Percentiles rank a stretch among this genome's conserved stretches.
phyloP scores from a whole-genome alignment of 2,888 invertebrate genomes.

The Lasioglossum marginatum region DNA sequence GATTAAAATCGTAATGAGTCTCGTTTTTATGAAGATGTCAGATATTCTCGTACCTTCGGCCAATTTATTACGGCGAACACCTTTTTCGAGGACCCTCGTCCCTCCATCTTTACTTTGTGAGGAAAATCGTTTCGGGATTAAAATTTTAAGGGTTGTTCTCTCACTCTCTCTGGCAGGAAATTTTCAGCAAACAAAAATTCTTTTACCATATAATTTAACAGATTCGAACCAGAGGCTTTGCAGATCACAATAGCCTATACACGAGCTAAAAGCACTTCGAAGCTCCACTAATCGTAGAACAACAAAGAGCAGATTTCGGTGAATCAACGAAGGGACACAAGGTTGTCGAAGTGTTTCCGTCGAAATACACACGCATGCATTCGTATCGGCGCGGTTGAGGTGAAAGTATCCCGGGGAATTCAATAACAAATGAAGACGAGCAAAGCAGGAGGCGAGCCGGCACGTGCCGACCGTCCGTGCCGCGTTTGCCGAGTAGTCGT shows the following conservation, averaged over 20 bases:
- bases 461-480: constrained; percentile 73
- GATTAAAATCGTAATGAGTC: not conserved
- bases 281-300: not conserved
- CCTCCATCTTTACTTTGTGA: not conserved
- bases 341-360: not conserved
- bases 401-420: constrained; percentile 51
- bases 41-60: not conserved
- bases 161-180: too few relatives aligned
- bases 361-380: not conserved
- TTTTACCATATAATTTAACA: too few relatives aligned
- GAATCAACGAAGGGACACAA: not conserved
- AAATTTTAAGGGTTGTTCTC: too few relatives aligned
- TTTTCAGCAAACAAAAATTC: too few relatives aligned
- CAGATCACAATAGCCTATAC: too few relatives aligned
- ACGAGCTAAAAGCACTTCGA: not conserved
- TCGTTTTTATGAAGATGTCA: not conserved
- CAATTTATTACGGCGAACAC: not conserved
- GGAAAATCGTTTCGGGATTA: not conserved
- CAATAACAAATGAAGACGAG: constrained; percentile 31
- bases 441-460: constrained; percentile 36
- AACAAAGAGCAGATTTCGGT: not conserved
- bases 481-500: constrained; percentile 69
- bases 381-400: constrained; percentile 5
- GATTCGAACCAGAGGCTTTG: too few relatives aligned
- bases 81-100: not conserved